These are phyloP conservation scores for Cataglyphis altisquamis DNA, from an alignment of 2,888 invertebrate genomes.

Conservation along the genomic window DNA sequence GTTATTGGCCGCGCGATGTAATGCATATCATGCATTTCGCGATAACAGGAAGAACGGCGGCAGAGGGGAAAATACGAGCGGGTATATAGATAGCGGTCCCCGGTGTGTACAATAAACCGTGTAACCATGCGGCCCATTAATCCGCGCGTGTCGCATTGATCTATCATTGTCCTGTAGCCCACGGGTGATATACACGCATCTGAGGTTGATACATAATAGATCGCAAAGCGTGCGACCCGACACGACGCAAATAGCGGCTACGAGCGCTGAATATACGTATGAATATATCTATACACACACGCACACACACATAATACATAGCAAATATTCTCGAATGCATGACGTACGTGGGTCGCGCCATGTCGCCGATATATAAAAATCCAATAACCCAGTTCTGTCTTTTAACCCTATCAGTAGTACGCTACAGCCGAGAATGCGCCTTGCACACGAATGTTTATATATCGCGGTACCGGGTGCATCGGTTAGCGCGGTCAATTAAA, in stretches of 20 bases:
- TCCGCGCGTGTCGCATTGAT: slow-evolving; percentile 85
- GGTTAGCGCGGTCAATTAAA: background rate
- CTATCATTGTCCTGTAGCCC: slow-evolving; percentile 83
- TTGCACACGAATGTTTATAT: slow-evolving; percentile 13
- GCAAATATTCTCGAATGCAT: background rate
- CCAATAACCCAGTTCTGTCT: slow-evolving; percentile 67
- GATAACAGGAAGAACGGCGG: slow-evolving; percentile 78
- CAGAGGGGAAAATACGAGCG: slow-evolving; percentile 80
- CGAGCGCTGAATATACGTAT: slow-evolving; percentile 25
- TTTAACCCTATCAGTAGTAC: slow-evolving; percentile 38
- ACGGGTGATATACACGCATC: slow-evolving; percentile 78
- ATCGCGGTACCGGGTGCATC: background rate
- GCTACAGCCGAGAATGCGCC: slow-evolving; percentile 21
- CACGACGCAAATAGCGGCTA: slow-evolving; percentile 73
- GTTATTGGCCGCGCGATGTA: background rate
- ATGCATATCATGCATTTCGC: slow-evolving; percentile 34
- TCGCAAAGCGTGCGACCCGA: slow-evolving; percentile 72
- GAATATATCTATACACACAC: background rate
- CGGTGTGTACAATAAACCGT: slow-evolving; percentile 70
- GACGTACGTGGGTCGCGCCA: background rate
- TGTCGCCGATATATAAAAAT: slow-evolving; percentile 59
- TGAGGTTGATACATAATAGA: slow-evolving; percentile 83
- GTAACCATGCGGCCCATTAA: slow-evolving; percentile 83
- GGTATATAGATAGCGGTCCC: slow-evolving; percentile 77
- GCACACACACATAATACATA: background rate